Evolutionary conservation across 2,888 invertebrate genomes (phyloP), one percentile per base, ranked within the genome.

Genomic region (Tenthredo livida): DNA sequence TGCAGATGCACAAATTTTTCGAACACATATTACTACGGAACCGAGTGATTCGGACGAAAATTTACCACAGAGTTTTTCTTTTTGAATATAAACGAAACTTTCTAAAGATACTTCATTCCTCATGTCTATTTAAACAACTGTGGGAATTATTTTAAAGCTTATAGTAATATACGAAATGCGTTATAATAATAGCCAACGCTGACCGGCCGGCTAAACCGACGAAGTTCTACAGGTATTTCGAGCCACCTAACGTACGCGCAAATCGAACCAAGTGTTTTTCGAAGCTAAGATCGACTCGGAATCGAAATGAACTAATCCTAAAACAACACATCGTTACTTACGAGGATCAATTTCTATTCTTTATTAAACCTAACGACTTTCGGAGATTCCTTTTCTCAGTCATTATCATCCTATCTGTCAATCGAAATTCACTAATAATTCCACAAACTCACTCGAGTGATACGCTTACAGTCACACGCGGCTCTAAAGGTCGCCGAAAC

Each of bases 201-300:
- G 12, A 12, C 33, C 33, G 77, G 77, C 77, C 61, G 40, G 10
- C 15, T 40, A 29, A 40, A 21, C 21, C 21, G 21, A 37, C 80
- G 61, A 80, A 80, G 80, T 61, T 17, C 80, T 80, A 80, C 80
- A 80, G 80, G 80, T 80, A 80, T 80, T 40, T 80, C 61, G 58
- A 21, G 67, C 33, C 67, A 33, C 25, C 67, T 33, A 67, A 33
- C 33, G 67, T 33, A 67, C 17, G 21, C 73, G 33, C 17, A 67
- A 6, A 67, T 67, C 15, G 33, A 67, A 67, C 15, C 9, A 73
- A 12, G 17, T 70, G 33, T 70, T 15, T 37, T 75, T 10, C 43
- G 10, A n/a, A 33, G 73, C 47, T 40, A 25, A 40, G 47, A 73
- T 73, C 17, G 43, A 21, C 73, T n/a, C 43, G 43, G 21, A 10